Conservation (phyloP, 2,797 vertebrate species). For the Taeniopygia guttata region DNA sequence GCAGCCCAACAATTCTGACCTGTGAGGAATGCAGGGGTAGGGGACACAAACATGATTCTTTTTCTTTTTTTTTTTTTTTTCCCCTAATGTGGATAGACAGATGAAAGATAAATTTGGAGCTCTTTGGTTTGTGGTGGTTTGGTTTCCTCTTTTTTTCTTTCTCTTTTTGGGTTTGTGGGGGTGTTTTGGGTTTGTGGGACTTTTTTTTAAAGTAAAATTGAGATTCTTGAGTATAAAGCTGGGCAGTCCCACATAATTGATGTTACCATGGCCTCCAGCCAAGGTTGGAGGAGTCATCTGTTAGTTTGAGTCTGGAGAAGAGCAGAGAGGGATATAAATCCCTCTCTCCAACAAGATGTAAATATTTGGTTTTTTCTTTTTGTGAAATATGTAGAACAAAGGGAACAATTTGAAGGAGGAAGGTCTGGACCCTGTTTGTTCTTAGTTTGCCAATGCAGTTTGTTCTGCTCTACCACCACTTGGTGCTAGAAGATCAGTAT, state of each 20-base stretch:
- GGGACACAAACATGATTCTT: neutral
- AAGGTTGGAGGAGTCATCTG: neutral
- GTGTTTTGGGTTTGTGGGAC: neutral
- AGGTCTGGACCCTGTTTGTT: accelerated
- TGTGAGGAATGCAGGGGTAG: accelerated
- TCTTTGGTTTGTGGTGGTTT: neutral
- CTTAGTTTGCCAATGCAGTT: neutral
- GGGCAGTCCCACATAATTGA: neutral
- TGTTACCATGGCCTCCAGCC: neutral
- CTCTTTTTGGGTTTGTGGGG: neutral
- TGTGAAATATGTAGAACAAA: neutral
- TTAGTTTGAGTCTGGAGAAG: neutral
- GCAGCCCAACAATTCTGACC: neutral
- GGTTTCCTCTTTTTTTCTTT: neutral
- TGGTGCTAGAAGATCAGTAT: neutral
- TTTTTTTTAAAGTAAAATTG: neutral
- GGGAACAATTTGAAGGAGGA: neutral
- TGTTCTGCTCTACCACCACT: neutral
- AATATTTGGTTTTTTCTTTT: neutral
- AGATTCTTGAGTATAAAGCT: neutral
- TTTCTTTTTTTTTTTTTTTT: too few relatives aligned
- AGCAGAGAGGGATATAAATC: neutral
- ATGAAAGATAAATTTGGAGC: neutral
- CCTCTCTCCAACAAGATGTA: neutral
- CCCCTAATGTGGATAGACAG: neutral